phyloP scores from a whole-genome alignment of 2,113 vertebrate genomes.

The Centropus unirufus region DNA sequence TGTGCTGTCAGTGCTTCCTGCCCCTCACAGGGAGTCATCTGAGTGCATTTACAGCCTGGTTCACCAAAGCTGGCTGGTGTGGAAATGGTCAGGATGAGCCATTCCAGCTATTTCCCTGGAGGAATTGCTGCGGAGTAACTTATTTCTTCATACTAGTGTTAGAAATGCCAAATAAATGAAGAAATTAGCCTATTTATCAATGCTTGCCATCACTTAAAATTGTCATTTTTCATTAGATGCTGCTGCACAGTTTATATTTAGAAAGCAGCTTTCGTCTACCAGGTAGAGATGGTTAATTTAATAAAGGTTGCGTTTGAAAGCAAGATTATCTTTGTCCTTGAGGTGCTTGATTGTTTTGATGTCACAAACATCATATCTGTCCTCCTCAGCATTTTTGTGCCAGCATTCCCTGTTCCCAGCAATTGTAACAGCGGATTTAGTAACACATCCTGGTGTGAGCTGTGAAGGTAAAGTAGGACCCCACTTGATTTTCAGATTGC shows the following conservation, averaged over 20 bases:
- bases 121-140: background rate
- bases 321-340: background rate
- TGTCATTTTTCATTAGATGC: slow-evolving; percentile 6
- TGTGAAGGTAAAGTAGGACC: background rate
- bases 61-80: background rate
- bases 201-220: slow-evolving; percentile 35
- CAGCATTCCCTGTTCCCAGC: background rate
- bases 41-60: background rate
- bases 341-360: background rate
- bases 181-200: slow-evolving; percentile 23
- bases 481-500: background rate
- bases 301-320: background rate
- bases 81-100: background rate
- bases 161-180: background rate
- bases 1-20: background rate
- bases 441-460: background rate
- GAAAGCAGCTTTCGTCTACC: background rate
- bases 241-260: background rate
- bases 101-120: background rate
- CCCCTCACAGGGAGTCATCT: fast-evolving
- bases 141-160: background rate
- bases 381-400: background rate
- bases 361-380: background rate
- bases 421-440: background rate
- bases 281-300: background rate